Evolutionary conservation across 2,888 invertebrate genomes (phyloP).

Genomic region (Ceramica pisi): DNA sequence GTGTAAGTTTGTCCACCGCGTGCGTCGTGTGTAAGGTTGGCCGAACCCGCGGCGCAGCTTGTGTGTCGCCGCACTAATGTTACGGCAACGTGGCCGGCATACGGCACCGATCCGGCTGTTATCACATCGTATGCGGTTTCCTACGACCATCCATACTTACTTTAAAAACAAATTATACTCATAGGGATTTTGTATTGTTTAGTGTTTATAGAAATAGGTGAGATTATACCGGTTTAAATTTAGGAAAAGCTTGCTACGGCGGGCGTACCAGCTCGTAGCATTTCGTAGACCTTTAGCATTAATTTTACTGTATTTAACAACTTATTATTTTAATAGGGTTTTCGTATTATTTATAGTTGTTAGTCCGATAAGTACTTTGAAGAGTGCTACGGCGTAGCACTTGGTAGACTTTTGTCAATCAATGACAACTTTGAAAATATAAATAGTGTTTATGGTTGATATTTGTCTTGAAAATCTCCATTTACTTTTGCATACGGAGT

Average conservation of each 20-base stretch:
- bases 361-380: no score
- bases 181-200: slow-evolving; percentile 69
- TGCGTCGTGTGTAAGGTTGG: slow-evolving; percentile 57
- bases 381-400: no score
- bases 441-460: no score
- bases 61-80: slow-evolving; percentile 74
- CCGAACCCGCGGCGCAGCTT: slow-evolving; percentile 63
- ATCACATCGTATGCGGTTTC: slow-evolving; percentile 70
- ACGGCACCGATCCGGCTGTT: slow-evolving; percentile 75
- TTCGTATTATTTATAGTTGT: background rate
- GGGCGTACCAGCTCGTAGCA: slow-evolving; percentile 13
- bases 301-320: background rate
- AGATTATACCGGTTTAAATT: slow-evolving; percentile 18
- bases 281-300: background rate
- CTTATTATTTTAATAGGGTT: background rate
- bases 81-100: slow-evolving; percentile 84
- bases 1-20: slow-evolving; percentile 33
- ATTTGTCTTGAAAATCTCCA: no score
- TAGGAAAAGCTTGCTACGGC: slow-evolving; percentile 3
- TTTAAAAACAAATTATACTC: slow-evolving; percentile 74
- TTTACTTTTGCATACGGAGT: no score
- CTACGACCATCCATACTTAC: slow-evolving; percentile 82
- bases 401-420: no score
- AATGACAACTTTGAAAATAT: no score
- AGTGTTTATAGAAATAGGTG: slow-evolving; percentile 33